Conservation (phyloP, 2,888 invertebrate species). For the Trilocha varians region DNA sequence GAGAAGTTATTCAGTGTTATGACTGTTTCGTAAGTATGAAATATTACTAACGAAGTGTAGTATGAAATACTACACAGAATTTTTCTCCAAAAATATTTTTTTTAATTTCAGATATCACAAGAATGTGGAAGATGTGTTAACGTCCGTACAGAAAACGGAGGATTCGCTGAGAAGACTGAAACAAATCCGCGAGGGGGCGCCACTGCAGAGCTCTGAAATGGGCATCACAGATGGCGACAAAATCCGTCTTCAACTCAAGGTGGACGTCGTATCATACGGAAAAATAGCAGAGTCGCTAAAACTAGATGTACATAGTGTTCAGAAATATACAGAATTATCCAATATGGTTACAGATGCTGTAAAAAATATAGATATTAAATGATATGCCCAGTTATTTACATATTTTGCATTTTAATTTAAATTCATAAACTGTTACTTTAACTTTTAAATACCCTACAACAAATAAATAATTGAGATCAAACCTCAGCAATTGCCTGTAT, state of each 20-base stretch:
- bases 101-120: conserved; percentile 72
- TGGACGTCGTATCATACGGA: conserved; percentile 87
- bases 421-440: too few relatives aligned
- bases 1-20: conserved; percentile 61
- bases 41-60: too few relatives aligned
- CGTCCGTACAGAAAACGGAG: conserved; percentile 95
- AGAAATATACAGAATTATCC: conserved; percentile 74
- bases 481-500: too few relatives aligned
- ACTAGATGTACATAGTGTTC: conserved; percentile 70
- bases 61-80: too few relatives aligned
- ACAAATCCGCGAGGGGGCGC: conserved; percentile 79
- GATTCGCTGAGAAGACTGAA: conserved; percentile 93
- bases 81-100: too few relatives aligned
- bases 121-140: conserved; percentile 89
- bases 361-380: conserved; percentile 71
- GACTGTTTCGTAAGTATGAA: conserved; percentile 70
- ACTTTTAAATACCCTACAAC: too few relatives aligned
- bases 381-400: conserved; percentile 53
- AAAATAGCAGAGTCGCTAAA: conserved; percentile 72
- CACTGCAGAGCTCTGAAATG: conserved; percentile 61
- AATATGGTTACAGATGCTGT: conserved; percentile 77
- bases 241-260: conserved; percentile 89
- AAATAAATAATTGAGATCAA: too few relatives aligned
- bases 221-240: conserved; percentile 93
- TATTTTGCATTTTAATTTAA: conserved; percentile 26